A percentile compares a stretch with the other conserved stretches of the same genome.
Evolutionary conservation across 2,888 invertebrate species (phyloP).

Genomic region (Nomada ferruginata): DNA sequence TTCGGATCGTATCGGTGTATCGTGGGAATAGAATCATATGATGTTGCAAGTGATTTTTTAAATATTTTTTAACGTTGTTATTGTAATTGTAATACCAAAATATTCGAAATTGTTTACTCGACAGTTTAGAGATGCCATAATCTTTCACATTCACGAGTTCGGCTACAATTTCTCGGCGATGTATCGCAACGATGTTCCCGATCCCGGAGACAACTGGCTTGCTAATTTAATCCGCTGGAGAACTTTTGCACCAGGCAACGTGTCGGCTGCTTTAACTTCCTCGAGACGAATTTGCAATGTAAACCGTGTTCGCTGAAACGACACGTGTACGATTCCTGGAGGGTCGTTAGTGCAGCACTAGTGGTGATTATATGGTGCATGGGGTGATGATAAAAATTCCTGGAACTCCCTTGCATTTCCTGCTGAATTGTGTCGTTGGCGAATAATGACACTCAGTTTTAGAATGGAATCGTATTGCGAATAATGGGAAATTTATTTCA

Average conservation of each 20-base stretch:
- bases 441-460: no score
- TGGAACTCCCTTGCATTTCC: background rate
- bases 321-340: slow-evolving; percentile 70
- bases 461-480: no score
- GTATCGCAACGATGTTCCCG: slow-evolving; percentile 40
- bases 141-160: background rate
- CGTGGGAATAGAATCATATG: no score
- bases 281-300: slow-evolving; percentile 81
- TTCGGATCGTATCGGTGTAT: no score
- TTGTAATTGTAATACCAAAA: no score
- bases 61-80: no score
- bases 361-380: slow-evolving; percentile 4
- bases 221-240: slow-evolving; percentile 80
- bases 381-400: slow-evolving; percentile 19
- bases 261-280: slow-evolving; percentile 72
- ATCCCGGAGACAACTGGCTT: slow-evolving; percentile 61
- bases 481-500: no score
- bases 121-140: background rate
- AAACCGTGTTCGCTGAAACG: slow-evolving; percentile 73
- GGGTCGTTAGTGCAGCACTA: slow-evolving; percentile 21
- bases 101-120: background rate
- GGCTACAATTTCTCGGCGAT: background rate
- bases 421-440: no score
- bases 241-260: slow-evolving; percentile 71
- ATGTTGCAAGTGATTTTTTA: no score